Conservation (phyloP, 2,113 vertebrate species). For the Mustelus asterias region DNA sequence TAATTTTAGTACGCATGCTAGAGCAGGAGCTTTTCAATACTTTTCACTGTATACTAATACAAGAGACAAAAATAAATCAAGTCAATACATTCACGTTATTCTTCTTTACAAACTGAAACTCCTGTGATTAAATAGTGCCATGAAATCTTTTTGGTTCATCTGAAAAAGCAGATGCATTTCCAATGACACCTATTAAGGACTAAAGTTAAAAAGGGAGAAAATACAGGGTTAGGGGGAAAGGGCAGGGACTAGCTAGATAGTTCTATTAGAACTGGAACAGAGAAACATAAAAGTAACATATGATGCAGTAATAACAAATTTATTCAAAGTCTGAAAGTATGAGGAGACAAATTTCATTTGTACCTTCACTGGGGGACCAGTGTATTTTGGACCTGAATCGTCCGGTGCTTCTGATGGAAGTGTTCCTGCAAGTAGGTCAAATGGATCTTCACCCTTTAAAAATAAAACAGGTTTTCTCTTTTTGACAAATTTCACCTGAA, state of each 20-base stretch:
- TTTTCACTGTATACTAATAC: too few species aligned
- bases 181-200: not conserved
- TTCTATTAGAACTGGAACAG: not conserved
- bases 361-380: not conserved
- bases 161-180: not conserved
- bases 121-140: not conserved
- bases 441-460: not conserved
- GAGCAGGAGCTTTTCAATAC: too few species aligned
- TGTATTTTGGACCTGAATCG: not conserved
- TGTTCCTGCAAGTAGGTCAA: not conserved
- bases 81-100: not conserved
- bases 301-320: not conserved
- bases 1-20: too few species aligned
- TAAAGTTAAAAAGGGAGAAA: not conserved
- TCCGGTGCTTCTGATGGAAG: constrained; percentile 15
- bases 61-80: too few species aligned
- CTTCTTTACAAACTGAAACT: not conserved
- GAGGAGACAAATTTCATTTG: not conserved
- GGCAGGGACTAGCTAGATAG: not conserved
- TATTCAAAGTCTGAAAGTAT: not conserved
- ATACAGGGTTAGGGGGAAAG: not conserved
- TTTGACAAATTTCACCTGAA: not conserved
- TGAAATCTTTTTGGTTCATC: not conserved
- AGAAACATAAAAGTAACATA: not conserved
- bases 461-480: not conserved